phyloP scores from a whole-genome alignment of 1,140 invertebrate genomes.

The Macrobrachium nipponense region DNA sequence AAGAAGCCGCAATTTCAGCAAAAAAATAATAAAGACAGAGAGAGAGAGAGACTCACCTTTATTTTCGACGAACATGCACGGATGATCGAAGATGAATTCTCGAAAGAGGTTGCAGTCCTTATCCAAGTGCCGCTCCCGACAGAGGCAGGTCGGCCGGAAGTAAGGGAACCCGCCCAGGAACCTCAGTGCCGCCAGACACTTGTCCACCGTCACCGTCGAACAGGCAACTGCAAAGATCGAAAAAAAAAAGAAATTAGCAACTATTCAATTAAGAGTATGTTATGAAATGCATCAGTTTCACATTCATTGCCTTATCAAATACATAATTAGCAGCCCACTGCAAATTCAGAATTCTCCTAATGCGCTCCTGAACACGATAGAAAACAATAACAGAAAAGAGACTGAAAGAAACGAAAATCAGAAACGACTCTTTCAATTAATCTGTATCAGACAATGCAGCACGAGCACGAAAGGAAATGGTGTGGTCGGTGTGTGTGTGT shows the following conservation, averaged over 20 bases:
- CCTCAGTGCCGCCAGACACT: slow-evolving; percentile 87
- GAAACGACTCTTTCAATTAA: neutral
- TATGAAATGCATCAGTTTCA: neutral
- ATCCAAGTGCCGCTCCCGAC: slow-evolving; percentile 86
- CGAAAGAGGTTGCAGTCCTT: slow-evolving; percentile 91
- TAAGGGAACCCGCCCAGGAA: slow-evolving; percentile 90
- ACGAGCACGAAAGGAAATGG: neutral
- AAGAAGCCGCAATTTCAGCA: too few relatives aligned
- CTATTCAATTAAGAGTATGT: neutral
- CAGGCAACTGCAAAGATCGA: slow-evolving; percentile 78
- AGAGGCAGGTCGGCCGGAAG: slow-evolving; percentile 91
- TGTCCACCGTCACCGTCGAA: slow-evolving; percentile 89
- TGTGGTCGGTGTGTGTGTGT: neutral
- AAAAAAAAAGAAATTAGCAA: neutral
- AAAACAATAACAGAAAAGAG: too few relatives aligned
- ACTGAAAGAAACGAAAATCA: neutral
- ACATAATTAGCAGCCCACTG: too few relatives aligned
- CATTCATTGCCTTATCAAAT: too few relatives aligned
- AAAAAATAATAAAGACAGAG: neutral
- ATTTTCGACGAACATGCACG: slow-evolving; percentile 87
- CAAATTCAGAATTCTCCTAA: too few relatives aligned
- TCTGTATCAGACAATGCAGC: neutral
- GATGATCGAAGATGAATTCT: slow-evolving; percentile 92
- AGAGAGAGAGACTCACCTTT: slow-evolving; percentile 77
- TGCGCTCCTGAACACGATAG: too few relatives aligned